phyloP scores from a whole-genome alignment of 2,113 vertebrate genomes.

The Cyprinus carpio region DNA sequence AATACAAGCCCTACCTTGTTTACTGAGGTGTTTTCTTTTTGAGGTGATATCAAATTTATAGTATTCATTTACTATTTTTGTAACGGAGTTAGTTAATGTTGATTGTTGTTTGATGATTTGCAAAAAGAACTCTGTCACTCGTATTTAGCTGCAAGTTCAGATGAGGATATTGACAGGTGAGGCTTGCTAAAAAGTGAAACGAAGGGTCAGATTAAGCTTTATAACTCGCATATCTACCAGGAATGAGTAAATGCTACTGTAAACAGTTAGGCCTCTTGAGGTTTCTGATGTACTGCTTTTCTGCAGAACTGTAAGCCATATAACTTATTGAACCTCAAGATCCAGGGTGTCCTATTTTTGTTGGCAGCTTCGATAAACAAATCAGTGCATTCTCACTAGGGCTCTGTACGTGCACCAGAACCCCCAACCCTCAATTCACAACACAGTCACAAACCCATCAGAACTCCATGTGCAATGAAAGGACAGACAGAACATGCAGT shows the following conservation, averaged over 20 bases:
- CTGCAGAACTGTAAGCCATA: conserved; percentile 34
- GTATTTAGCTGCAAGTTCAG: conserved; percentile 17
- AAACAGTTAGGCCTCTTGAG: not conserved
- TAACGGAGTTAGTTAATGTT: too few relatives aligned
- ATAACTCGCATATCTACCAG: conserved; percentile 2
- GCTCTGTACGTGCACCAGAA: conserved; percentile 9
- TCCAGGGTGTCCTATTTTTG: conserved; percentile 55
- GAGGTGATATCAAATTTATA: not conserved
- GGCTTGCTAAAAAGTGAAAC: not conserved
- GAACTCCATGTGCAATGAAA: not conserved
- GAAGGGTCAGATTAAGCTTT: conserved; percentile 3
- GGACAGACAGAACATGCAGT: too few relatives aligned
- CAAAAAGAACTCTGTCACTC: conserved; percentile 26
- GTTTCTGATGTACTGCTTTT: conserved; percentile 10
- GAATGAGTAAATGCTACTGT: conserved; percentile 4
- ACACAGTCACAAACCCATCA: conserved; percentile 32
- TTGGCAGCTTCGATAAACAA: conserved; percentile 51
- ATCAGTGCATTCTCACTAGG: conserved; percentile 36
- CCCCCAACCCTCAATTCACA: conserved; percentile 6
- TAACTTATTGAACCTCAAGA: conserved; percentile 46
- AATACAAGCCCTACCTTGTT: not conserved
- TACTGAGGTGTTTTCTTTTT: not conserved
- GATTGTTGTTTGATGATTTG: too few relatives aligned
- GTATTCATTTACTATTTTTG: conserved; percentile 1
- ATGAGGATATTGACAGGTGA: not conserved